A percentile compares a stretch with the other conserved stretches of the same genome.
These are phyloP conservation scores for Drosophila leonis DNA, from an alignment of 2,888 invertebrate genomes.

Conservation along the genomic window DNA sequence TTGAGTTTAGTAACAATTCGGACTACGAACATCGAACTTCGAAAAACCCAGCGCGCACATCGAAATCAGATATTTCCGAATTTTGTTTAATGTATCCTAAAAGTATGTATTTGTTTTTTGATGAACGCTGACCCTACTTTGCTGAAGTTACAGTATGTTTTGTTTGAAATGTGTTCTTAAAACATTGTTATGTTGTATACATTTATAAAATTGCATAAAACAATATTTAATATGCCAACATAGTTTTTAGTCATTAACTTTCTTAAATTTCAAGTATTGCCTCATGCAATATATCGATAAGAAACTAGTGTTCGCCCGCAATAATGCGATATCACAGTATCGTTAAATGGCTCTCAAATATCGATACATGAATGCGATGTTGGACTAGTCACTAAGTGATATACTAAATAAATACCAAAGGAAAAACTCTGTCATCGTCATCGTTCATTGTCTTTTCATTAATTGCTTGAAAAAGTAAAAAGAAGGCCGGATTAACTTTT, in stretches of 20 bases:
- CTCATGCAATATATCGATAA: not conserved
- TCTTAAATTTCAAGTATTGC: not conserved
- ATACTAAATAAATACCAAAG: slow-evolving; percentile 30
- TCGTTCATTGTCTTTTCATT: slow-evolving; percentile 58
- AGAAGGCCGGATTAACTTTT: slow-evolving; percentile 47
- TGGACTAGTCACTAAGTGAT: not conserved
- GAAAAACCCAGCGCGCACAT: not conserved
- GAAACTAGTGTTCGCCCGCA: not conserved
- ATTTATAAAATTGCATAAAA: not conserved
- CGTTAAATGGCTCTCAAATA: not conserved
- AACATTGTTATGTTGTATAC: not conserved
- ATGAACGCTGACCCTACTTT: not conserved
- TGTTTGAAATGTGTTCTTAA: not conserved
- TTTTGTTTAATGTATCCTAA: not conserved
- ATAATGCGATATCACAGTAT: not conserved
- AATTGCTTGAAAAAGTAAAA: slow-evolving; percentile 60
- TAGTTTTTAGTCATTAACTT: not conserved
- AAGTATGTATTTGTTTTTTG: not conserved
- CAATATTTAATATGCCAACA: not conserved
- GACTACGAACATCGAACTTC: not conserved
- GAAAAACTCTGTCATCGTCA: slow-evolving; percentile 54
- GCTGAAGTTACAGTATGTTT: no score
- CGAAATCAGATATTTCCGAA: not conserved
- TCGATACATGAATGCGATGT: slow-evolving; percentile 7
- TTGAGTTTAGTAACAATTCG: no score